These are phyloP conservation scores for Buphagus erythrorhynchus DNA, from an alignment of 2,797 vertebrate species.

Conservation along the genomic window DNA sequence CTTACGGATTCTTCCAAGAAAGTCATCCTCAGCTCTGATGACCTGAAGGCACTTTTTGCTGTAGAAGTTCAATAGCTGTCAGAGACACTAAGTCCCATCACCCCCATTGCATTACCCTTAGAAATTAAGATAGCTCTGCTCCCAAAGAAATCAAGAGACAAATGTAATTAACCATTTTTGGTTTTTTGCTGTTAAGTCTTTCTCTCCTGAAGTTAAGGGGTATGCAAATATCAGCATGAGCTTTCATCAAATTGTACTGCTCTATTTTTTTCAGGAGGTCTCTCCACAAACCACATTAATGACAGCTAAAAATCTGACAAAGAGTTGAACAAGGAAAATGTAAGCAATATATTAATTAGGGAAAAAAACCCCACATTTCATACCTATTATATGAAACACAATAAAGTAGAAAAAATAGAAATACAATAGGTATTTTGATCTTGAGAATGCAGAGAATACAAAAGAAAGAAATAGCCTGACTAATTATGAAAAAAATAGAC, in stretches of 20 bases:
- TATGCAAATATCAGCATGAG: not conserved
- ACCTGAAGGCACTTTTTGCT: not conserved
- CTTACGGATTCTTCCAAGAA: not conserved
- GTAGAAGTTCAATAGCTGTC: not conserved
- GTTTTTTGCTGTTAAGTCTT: not conserved
- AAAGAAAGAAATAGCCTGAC: not conserved
- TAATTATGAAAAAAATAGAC: not conserved
- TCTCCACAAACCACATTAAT: rapidly evolving
- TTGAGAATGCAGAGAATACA: not conserved
- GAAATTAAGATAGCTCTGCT: not conserved
- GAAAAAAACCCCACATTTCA: not conserved
- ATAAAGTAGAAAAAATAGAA: not conserved
- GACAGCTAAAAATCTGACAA: not conserved
- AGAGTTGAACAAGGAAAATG: not conserved
- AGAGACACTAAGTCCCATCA: not conserved
- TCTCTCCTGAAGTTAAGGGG: not conserved
- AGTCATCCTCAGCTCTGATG: not conserved
- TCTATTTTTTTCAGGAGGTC: not conserved
- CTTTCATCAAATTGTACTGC: not conserved
- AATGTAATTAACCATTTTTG: not conserved
- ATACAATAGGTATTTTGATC: not conserved
- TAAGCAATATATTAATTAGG: not conserved
- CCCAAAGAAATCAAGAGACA: not conserved
- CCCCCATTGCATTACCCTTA: not conserved
- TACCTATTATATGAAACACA: not conserved